Base-by-base conservation (phyloP, 2,797 vertebrate genomes). In the Darevskia mixta region DNA sequence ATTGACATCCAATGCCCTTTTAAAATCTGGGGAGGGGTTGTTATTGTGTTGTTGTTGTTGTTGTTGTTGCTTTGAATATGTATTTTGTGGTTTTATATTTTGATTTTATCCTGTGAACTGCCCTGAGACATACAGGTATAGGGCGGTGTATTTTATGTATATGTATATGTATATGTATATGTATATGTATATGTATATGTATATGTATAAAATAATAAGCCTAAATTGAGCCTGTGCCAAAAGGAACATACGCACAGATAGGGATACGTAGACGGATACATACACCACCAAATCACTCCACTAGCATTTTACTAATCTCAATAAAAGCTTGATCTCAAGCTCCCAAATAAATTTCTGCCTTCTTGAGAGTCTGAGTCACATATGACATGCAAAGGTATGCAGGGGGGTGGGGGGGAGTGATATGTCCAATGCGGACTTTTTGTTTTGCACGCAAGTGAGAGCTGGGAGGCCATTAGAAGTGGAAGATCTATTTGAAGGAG, bases 241-340 rank as follows among this genome's bases (percentile, higher is more conserved):
- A 82, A 67, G 49, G 18, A 27, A 17, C 9, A 38, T 32, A 61
- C 0, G 41, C 25, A 73, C 17, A 27, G 20, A 75, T 9, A 66
- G 43, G 43, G n/a, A 77, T 18, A 41, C 13, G 45, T 43, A 58
- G 11, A 78, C 7, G 20, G 23, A 3, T 35, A 35, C 4, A 55
- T 38, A 41, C 4, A 4, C 79, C 67, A 41, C 38, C 58, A 23
- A 67, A 81, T 76, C 76, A 85, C 67, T 32, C 41, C 72, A 85
- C 85, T 69, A 73, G 64, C 2, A 69, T 61, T 49, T 86, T 86
- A 83, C 23, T 79, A 92, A 41, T 87, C 29, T 90, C 71, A 84
- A 55, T 82, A 86, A 86, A 67, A 32, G 25, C 1, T 35, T 61
- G 82, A 71, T 81, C 83, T 83, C 72, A 72, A n/a, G n/a, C 32